Percentiles rank a stretch among this genome's conserved stretches.
Evolutionary conservation across 1,140 invertebrate species (phyloP).

Genomic region (Meloidogyne exigua): DNA sequence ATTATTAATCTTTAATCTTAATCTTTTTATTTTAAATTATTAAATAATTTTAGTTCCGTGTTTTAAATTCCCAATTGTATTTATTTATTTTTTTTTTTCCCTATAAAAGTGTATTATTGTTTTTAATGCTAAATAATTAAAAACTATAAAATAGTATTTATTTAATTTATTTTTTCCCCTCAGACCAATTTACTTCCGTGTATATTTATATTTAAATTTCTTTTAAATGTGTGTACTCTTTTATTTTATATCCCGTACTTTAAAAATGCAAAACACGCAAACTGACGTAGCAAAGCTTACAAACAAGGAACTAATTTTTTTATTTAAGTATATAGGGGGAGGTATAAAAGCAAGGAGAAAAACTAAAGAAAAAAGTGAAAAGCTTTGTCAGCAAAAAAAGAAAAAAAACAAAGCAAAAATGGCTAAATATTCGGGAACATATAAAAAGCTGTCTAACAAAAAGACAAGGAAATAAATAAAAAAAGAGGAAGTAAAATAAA

Average conservation of each 20-base stretch:
- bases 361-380: neutral
- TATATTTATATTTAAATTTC: too few species aligned
- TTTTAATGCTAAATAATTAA: neutral
- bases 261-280: neutral
- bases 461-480: neutral
- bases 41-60: neutral
- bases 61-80: neutral
- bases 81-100: too few species aligned
- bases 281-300: neutral
- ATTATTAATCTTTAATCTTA: neutral
- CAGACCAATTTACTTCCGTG: neutral
- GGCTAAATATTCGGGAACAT: neutral
- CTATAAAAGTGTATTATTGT: too few species aligned
- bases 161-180: neutral
- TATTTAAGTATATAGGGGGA: too few species aligned
- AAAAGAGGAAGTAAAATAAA: neutral
- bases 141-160: neutral
- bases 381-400: neutral
- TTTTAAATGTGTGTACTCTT: neutral
- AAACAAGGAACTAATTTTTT: neutral
- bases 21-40: neutral
- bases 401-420: neutral
- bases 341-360: too few species aligned
- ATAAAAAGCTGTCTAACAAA: neutral
- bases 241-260: neutral